Evolutionary conservation across 2,797 vertebrate species (phyloP), one percentile per base, ranked within the genome.

Genomic region (Podarcis lilfordi): DNA sequence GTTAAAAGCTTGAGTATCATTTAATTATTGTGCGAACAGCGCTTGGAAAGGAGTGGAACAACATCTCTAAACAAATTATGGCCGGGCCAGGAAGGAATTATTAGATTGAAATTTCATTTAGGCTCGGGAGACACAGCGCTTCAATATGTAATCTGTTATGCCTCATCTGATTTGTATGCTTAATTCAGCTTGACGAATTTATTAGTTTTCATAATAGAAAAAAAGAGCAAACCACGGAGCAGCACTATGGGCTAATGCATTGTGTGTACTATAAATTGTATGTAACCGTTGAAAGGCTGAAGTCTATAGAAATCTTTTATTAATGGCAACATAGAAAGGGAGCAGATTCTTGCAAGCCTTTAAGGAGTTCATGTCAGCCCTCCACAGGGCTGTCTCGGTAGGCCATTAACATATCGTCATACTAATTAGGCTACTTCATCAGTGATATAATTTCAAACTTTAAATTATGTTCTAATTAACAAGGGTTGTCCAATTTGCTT

Each of bases 391-490:
- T 80, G 95, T 97, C 97, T 97, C 97, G 96, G 92, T 96, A 97
- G 96, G 95, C 96, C 96, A 98, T 98, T 98, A 98, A 98, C 97
- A 97, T 97, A 98, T 97, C 97, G 96, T 95, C 96, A 95, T 95
- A 96, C 97, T 98, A 98, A 98, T 98, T 98, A 98, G 97, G 95
- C 95, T 96, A 97, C 96, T 97, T 97, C 96, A 95, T 97, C 97
- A 96, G 95, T 97, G 97, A 98, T 97, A 97, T 97, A 97, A 98
- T 98, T 98, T 98, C 95, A 97, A 98, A 98, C 96, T 97, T 98
- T 97, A 97, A 98, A 98, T 98, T 97, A 98, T 96, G 95, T 96
- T 96, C 96, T 98, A 98, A 98, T 99, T 98, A 99, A 98, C 98
- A 97, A 97, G 97, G 91, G 95, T 97, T 97, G 97, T 98, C 97